Evolutionary conservation across 1,140 invertebrate species (phyloP), one percentile per base, ranked within the genome.

Genomic region (Atta cephalotes): DNA sequence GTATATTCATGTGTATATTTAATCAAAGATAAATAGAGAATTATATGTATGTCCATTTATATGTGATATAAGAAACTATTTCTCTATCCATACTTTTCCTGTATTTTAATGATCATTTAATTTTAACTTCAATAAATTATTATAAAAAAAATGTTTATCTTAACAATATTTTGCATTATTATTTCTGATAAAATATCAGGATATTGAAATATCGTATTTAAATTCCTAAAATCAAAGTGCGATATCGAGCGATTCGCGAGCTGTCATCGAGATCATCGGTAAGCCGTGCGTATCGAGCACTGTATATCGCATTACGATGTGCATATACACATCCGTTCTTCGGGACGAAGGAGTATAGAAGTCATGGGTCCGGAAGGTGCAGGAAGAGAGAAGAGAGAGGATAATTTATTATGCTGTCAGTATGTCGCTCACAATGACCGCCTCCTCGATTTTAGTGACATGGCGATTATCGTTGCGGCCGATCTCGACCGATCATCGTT

Each of bases 351-450:
- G 31, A 35, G 63, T 45, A 51, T 70, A 82, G 77, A 58, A 49
- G 82, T 63, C 49, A 56, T 45, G 39, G 66, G 7, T 28, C 5
- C 31, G 76, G 58, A 45, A 77, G n/a, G 60, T 45, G 45, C 65
- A 60, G n/a, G 35, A 35, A 65, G 60, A 79, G 79, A 25, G 51
- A 62, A 81, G 87, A 80, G 74, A 68, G 88, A 89, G 72, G 90
- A 94, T 94, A 94, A 95, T 95, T 94, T 94, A 95, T 94, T 94
- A 94, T 94, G 92, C 94, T 94, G 94, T 94, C 94, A 94, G 93
- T 94, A 93, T 94, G 93, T 95, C 94, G 93, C 91, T 94, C 92
- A 93, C 91, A 93, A 94, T 94, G 93, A 94, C 93, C 93, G 92
- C 93, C 93, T 94, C 91, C 92, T 93, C 91, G 92, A 94, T 94